These are phyloP conservation scores for Hephaestus fuliginosus DNA, from an alignment of 2,797 vertebrate species.

Conservation along the genomic window DNA sequence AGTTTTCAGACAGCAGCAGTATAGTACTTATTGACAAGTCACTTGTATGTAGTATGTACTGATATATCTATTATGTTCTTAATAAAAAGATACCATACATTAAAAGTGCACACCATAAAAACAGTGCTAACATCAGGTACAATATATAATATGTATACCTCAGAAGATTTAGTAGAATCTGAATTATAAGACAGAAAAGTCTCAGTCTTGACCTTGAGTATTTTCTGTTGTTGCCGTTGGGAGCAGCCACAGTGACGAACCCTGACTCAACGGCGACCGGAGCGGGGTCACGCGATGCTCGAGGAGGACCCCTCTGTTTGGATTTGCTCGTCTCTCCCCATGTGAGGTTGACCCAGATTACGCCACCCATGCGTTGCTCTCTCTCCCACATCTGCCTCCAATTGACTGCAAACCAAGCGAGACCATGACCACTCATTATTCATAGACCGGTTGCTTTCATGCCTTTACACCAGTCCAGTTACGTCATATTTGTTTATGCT, in stretches of 20 bases:
- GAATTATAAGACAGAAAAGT: not conserved
- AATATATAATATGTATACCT: not conserved
- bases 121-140: not conserved
- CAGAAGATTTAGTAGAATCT: not conserved
- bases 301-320: slow-evolving; percentile 65
- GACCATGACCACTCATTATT: slow-evolving; percentile 83
- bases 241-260: not conserved
- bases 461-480: slow-evolving; percentile 67
- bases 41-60: not conserved
- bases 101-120: not conserved
- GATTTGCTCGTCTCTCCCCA: slow-evolving; percentile 49
- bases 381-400: slow-evolving; percentile 85
- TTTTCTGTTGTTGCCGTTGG: not conserved
- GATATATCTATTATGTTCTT: not conserved
- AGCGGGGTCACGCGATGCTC: slow-evolving; percentile 40
- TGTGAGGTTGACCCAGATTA: slow-evolving; percentile 80
- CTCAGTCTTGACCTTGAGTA: not conserved
- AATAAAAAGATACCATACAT: not conserved
- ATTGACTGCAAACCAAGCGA: slow-evolving; percentile 76
- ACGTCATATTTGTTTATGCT: slow-evolving; percentile 79
- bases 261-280: slow-evolving; percentile 13
- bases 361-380: slow-evolving; percentile 77
- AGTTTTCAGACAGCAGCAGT: not conserved
- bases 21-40: not conserved
- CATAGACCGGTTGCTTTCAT: slow-evolving; percentile 73